Evolutionary conservation across 2,888 invertebrate species (phyloP), one percentile per base, ranked within the genome.

Genomic region (Microplitis deprimator): DNA sequence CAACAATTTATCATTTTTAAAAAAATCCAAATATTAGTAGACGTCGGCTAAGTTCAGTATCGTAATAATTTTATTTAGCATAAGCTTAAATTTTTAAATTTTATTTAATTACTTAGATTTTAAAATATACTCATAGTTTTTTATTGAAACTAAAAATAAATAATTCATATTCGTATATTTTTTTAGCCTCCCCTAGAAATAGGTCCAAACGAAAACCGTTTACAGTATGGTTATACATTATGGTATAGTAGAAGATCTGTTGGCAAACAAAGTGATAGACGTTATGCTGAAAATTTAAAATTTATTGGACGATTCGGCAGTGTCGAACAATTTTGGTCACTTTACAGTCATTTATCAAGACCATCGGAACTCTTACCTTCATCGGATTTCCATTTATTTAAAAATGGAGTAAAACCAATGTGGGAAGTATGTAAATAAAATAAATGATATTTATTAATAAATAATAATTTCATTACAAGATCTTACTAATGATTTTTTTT

Each of bases 321-420:
- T 81, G 98, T 99, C 80, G 98, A 99, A 91, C 98, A 98, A 91
- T 99, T 98, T 94, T 99, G 99, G 99, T 94, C 95, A 60, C 92
- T 97, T 79, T 99, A 99, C 91, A 94, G 96, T 89, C 98, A 98
- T 91, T 92, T 98, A 86, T 93, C 95, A 82, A 93, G 98, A 85
- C 96, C 98, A 72, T 94, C 95, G 77, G 97, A 98, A 86, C 92
- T 99, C 84, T 95, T 95, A 65, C 95, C 96, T 17, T 96, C 97
- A 86, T 94, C 97, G 86, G 98, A 99, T 91, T 94, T 98, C 87
- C 98, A 98, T 91, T 93, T 99, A 79, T 99, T 99, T 91, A 99
- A 99, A 92, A 94, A 97, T 85, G 99, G 98, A 83, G 98, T 99
- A 86, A 97, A 97, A 90, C 99, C 99, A 29, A 98, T 99, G 96